Evolutionary conservation across 1,140 invertebrate genomes (phyloP).

Genomic region (Dinoponera quadriceps): DNA sequence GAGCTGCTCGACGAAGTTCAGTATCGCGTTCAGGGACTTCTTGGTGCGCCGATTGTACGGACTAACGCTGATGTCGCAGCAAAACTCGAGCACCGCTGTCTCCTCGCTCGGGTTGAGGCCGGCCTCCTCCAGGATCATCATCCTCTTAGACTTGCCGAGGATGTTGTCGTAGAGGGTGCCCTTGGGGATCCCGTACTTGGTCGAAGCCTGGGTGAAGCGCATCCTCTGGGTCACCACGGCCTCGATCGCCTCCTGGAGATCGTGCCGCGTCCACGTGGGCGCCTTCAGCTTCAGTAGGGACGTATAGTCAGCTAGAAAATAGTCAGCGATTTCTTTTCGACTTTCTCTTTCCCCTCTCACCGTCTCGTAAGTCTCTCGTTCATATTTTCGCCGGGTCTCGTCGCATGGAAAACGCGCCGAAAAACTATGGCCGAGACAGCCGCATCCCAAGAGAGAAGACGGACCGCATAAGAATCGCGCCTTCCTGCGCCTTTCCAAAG

Average conservation of each 20-base stretch:
- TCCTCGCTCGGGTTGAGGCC: conserved; percentile 88
- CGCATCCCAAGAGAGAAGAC: conserved; percentile 53
- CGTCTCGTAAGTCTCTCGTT: conserved; percentile 59
- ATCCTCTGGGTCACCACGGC: conserved; percentile 91
- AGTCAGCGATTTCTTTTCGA: conserved; percentile 78
- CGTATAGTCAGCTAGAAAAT: conserved; percentile 86
- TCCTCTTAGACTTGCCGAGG: conserved; percentile 91
- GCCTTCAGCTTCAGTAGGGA: conserved; percentile 89
- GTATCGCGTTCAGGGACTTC: conserved; percentile 88
- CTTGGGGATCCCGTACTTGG: conserved; percentile 91
- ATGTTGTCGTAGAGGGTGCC: conserved; percentile 93
- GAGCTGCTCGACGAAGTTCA: conserved; percentile 89
- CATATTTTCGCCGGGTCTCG: conserved; percentile 7
- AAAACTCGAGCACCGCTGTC: conserved; percentile 89
- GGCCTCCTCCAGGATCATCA: conserved; percentile 91
- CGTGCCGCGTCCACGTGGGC: conserved; percentile 91
- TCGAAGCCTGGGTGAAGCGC: conserved; percentile 91
- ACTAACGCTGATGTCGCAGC: conserved; percentile 90
- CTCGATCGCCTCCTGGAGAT: conserved; percentile 91
- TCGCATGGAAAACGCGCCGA: conserved; percentile 5
- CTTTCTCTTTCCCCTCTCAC: conserved; percentile 72
- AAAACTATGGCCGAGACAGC: conserved; percentile 36
- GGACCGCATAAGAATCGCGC: conserved; percentile 15
- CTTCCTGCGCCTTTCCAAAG: no score
- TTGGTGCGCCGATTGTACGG: conserved; percentile 91